Conservation (phyloP, 2,888 invertebrate species). For the Allacma fusca region DNA sequence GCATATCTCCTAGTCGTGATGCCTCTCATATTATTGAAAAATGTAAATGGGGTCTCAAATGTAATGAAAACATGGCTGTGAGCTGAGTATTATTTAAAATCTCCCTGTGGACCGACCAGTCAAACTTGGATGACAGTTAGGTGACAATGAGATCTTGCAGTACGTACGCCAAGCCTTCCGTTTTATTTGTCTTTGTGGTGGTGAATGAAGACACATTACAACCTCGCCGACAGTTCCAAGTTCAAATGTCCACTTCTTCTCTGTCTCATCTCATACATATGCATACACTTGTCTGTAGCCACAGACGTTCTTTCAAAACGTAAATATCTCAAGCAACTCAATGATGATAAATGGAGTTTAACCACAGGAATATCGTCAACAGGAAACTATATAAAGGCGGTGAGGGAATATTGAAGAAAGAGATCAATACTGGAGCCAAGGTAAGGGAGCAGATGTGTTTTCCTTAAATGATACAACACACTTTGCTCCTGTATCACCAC, state of each 20-base stretch:
- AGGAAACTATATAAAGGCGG: background rate
- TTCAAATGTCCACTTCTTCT: slow-evolving; percentile 22
- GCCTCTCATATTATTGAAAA: background rate
- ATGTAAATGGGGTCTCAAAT: background rate
- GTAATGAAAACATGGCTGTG: background rate
- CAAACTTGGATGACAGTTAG: background rate
- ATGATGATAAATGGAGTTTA: slow-evolving; percentile 18
- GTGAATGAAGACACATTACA: slow-evolving; percentile 35
- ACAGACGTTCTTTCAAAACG: background rate
- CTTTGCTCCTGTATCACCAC: background rate
- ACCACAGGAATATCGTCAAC: slow-evolving; percentile 8
- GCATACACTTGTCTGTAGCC: too few species aligned
- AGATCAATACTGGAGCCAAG: background rate
- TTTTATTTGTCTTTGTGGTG: slow-evolving; percentile 14
- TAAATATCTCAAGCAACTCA: background rate
- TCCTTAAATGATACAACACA: background rate
- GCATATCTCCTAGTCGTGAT: too few species aligned
- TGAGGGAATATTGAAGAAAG: background rate
- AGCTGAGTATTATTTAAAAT: background rate
- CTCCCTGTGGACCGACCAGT: background rate
- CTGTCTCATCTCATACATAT: too few species aligned
- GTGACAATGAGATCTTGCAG: slow-evolving; percentile 23
- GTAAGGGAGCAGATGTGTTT: slow-evolving; percentile 2
- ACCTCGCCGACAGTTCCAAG: slow-evolving; percentile 34
- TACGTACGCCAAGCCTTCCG: slow-evolving; percentile 8